Conservation (phyloP, 2,113 vertebrate species). For the Macquaria australasica region DNA sequence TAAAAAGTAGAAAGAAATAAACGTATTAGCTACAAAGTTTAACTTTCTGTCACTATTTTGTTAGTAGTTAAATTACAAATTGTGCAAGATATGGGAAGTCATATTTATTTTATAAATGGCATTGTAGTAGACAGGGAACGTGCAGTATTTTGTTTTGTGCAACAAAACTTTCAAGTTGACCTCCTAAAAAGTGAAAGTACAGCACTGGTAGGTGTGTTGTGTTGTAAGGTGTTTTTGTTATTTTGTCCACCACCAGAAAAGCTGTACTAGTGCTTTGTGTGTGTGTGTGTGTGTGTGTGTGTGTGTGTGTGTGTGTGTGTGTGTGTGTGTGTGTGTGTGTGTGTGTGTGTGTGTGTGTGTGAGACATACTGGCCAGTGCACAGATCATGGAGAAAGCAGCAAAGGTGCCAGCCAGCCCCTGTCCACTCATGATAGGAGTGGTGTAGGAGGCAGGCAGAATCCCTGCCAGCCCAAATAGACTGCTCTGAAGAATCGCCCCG, state of each 20-base stretch:
- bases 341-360: not conserved
- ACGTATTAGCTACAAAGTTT: not conserved
- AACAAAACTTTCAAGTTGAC: not conserved
- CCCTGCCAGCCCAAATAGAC: slow-evolving; percentile 94
- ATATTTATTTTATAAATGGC: not conserved
- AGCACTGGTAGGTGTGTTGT: not conserved
- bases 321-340: too few species aligned
- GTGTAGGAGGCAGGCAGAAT: slow-evolving; percentile 94
- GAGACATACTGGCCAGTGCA: slow-evolving; percentile 89
- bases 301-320: too few species aligned
- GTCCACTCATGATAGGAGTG: slow-evolving; percentile 97
- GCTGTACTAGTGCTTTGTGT: not conserved
- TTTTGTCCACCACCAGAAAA: not conserved
- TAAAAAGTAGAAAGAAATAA: not conserved
- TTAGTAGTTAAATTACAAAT: not conserved
- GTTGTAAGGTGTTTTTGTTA: not conserved
- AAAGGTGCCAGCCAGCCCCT: slow-evolving; percentile 94
- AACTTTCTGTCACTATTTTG: not conserved
- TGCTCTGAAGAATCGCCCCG: slow-evolving; percentile 94
- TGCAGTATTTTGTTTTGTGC: not conserved
- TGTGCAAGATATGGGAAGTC: not conserved
- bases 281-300: not conserved
- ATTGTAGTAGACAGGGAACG: not conserved
- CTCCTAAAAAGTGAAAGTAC: not conserved
- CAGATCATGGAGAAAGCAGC: slow-evolving; percentile 96